Evolutionary conservation across 2,888 invertebrate genomes (phyloP).

Genomic region (Chrysotoxum bicinctum): DNA sequence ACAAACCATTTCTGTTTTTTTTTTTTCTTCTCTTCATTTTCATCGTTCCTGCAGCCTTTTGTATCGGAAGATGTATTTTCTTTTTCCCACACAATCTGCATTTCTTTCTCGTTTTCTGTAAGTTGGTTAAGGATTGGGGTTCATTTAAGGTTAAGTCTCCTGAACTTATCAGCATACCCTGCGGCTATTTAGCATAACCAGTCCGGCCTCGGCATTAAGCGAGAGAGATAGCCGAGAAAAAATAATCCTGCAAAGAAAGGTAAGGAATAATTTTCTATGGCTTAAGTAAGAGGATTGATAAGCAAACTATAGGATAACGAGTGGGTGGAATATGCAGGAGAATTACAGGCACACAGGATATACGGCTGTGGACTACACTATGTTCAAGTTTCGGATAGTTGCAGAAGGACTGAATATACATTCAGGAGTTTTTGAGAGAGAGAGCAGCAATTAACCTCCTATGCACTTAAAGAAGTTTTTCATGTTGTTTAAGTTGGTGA

Average conservation of each 20-base stretch:
- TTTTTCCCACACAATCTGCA: slow-evolving; percentile 33
- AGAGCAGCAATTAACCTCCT: slow-evolving; percentile 55
- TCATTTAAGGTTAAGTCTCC: slow-evolving; percentile 71
- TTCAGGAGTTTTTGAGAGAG: background rate
- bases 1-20: slow-evolving; percentile 20
- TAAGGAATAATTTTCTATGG: slow-evolving; percentile 26
- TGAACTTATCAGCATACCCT: slow-evolving; percentile 71
- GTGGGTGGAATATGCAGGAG: slow-evolving; percentile 23
- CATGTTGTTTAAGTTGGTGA: background rate
- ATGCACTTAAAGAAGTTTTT: slow-evolving; percentile 46
- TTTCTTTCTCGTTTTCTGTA: slow-evolving; percentile 36
- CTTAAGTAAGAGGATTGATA: slow-evolving; percentile 60
- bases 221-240: slow-evolving; percentile 11
- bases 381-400: slow-evolving; percentile 33
- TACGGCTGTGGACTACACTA: background rate
- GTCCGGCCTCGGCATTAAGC: slow-evolving; percentile 36
- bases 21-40: background rate
- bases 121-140: slow-evolving; percentile 71
- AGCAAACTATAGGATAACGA: slow-evolving; percentile 53
- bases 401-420: slow-evolving; percentile 5
- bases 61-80: slow-evolving; percentile 62
- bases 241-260: slow-evolving; percentile 36
- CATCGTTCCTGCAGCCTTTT: slow-evolving; percentile 18
- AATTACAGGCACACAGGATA: slow-evolving; percentile 7
- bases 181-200: slow-evolving; percentile 72